Evolutionary conservation across 2,113 vertebrate genomes (phyloP).

Genomic region (Dasyurus viverrinus): DNA sequence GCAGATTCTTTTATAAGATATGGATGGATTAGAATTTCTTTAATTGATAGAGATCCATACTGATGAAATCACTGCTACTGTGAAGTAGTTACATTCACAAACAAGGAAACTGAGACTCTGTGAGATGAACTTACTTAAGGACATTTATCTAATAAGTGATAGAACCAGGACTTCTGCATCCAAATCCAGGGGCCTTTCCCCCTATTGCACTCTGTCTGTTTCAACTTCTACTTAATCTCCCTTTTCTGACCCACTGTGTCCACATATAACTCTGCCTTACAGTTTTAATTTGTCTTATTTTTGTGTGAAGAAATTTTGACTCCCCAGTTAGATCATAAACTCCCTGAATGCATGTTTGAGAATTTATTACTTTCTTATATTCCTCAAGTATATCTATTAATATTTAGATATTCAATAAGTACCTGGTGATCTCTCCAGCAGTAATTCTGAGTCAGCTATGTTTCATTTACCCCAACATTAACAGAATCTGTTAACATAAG

Average conservation of each 20-base stretch:
- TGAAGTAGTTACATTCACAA: background rate
- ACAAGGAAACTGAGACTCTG: background rate
- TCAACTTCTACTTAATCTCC: background rate
- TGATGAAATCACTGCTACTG: background rate
- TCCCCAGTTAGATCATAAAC: background rate
- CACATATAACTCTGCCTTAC: background rate
- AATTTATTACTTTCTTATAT: background rate
- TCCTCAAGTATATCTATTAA: background rate
- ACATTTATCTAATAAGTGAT: background rate
- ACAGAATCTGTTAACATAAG: background rate
- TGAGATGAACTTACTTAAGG: background rate
- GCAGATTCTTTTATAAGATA: background rate
- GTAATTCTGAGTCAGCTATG: background rate
- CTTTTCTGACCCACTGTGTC: background rate
- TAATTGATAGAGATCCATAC: background rate
- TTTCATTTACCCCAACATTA: background rate
- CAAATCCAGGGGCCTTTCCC: background rate
- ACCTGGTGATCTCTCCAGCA: background rate
- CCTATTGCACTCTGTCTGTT: background rate
- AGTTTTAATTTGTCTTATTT: background rate
- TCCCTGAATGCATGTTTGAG: background rate
- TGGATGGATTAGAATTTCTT: background rate
- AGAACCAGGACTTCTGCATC: background rate
- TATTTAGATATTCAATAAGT: background rate
- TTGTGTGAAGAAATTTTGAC: background rate